phyloP scores from a whole-genome alignment of 2,797 vertebrate species.

The Oophaga sylvatica region DNA sequence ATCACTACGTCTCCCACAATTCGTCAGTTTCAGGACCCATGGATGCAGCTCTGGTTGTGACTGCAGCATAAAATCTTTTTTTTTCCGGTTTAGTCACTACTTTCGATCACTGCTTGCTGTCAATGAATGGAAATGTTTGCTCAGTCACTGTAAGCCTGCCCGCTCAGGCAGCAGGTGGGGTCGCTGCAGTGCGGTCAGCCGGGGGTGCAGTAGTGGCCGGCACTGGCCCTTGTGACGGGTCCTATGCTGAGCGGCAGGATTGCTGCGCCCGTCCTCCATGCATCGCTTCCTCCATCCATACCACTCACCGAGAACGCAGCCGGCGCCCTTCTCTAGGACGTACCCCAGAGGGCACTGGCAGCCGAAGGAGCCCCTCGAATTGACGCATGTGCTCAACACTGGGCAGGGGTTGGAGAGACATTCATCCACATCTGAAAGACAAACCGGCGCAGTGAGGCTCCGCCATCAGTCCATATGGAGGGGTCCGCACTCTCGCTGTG shows the following conservation, averaged over 20 bases:
- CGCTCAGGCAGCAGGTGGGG: not conserved
- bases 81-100: not conserved
- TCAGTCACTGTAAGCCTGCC: no score
- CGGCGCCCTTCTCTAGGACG: conserved; percentile 85
- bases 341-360: conserved; percentile 90
- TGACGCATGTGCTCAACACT: conserved; percentile 79
- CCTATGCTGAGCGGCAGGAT: no score
- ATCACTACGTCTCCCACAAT: not conserved
- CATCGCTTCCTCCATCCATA: not conserved
- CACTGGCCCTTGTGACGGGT: no score
- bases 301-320: conserved; percentile 85
- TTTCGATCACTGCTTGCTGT: not conserved
- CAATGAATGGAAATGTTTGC: not conserved
- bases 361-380: conserved; percentile 85
- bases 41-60: not conserved
- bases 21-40: no score
- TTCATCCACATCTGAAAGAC: conserved; percentile 83
- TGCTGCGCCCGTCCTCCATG: no score
- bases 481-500: no score
- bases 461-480: no score
- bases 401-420: conserved; percentile 87
- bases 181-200: not conserved
- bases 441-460: not conserved
- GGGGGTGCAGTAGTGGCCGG: no score
- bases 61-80: not conserved